phyloP scores from a whole-genome alignment of 2,888 invertebrate genomes.

The Blastobasis adustella region DNA sequence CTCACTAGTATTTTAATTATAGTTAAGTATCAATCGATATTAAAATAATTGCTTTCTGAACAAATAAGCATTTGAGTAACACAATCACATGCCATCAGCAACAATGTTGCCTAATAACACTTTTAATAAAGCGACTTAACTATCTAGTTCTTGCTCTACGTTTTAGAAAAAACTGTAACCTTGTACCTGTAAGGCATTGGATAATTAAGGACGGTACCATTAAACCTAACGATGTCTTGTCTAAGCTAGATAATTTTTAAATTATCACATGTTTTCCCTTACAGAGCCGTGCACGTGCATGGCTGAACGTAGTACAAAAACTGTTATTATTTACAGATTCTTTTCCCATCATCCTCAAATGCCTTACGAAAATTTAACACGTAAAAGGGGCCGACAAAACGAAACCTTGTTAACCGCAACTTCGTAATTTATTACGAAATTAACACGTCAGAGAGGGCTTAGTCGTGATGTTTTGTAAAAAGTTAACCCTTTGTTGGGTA shows the following conservation, averaged over 20 bases:
- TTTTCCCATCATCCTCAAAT: too few species aligned
- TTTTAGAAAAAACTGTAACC: slow-evolving; percentile 33
- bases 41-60: too few species aligned
- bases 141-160: slow-evolving; percentile 26
- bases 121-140: slow-evolving; percentile 20
- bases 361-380: too few species aligned
- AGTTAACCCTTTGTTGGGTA: slow-evolving; percentile 47
- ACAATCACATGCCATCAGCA: too few species aligned
- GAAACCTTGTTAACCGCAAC: slow-evolving; percentile 19
- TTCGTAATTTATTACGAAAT: slow-evolving; percentile 50
- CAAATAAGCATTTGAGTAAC: too few species aligned
- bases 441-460: slow-evolving; percentile 58
- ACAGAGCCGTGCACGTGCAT: background rate
- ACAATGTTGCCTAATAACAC: slow-evolving; percentile 7
- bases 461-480: slow-evolving; percentile 36
- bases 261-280: background rate
- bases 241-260: background rate
- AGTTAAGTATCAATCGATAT: too few species aligned
- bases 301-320: too few species aligned
- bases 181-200: background rate
- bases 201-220: slow-evolving; percentile 19
- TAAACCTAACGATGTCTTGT: slow-evolving; percentile 9
- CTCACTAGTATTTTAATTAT: too few species aligned
- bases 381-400: background rate
- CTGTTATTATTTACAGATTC: too few species aligned